phyloP scores from a whole-genome alignment of 2,888 invertebrate genomes.

The Yponomeuta cagnagella region DNA sequence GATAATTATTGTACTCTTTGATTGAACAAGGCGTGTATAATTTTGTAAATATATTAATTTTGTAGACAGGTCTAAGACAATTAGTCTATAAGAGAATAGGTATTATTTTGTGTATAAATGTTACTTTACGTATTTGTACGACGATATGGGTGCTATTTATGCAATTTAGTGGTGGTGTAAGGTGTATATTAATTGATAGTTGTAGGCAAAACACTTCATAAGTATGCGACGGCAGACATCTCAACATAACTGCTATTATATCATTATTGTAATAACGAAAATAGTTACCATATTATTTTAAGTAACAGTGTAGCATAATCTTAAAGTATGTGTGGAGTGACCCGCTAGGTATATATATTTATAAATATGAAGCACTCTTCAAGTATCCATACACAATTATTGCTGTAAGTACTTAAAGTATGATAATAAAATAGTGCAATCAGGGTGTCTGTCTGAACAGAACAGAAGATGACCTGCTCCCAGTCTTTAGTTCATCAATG shows the following conservation, averaged over 20 bases:
- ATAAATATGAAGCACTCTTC: not conserved
- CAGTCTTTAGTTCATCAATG: slow-evolving; percentile 23
- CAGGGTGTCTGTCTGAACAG: slow-evolving; percentile 17
- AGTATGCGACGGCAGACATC: slow-evolving; percentile 1
- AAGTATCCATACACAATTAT: not conserved
- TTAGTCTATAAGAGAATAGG: slow-evolving; percentile 19
- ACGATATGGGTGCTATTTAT: slow-evolving; percentile 69
- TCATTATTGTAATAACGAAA: slow-evolving; percentile 35
- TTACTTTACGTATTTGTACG: slow-evolving; percentile 57
- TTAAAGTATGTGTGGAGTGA: slow-evolving; percentile 52
- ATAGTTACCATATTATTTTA: slow-evolving; percentile 55
- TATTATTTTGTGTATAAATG: slow-evolving; percentile 39
- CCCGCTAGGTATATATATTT: slow-evolving; percentile 21
- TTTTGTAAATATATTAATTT: slow-evolving; percentile 54
- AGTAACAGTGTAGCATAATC: slow-evolving; percentile 54
- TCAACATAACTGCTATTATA: not conserved
- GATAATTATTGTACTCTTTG: slow-evolving; percentile 27
- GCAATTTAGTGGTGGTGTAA: slow-evolving; percentile 55
- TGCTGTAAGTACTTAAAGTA: not conserved
- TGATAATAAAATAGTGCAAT: slow-evolving; percentile 30
- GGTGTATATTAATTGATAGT: slow-evolving; percentile 51
- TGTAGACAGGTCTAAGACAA: slow-evolving; percentile 48
- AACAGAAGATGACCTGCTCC: not conserved
- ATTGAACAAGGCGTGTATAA: slow-evolving; percentile 48
- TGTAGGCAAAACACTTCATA: slow-evolving; percentile 22